Evolutionary conservation across 2,113 vertebrate genomes (phyloP), one percentile per base, ranked within the genome.

Genomic region (Cynocephalus volans): DNA sequence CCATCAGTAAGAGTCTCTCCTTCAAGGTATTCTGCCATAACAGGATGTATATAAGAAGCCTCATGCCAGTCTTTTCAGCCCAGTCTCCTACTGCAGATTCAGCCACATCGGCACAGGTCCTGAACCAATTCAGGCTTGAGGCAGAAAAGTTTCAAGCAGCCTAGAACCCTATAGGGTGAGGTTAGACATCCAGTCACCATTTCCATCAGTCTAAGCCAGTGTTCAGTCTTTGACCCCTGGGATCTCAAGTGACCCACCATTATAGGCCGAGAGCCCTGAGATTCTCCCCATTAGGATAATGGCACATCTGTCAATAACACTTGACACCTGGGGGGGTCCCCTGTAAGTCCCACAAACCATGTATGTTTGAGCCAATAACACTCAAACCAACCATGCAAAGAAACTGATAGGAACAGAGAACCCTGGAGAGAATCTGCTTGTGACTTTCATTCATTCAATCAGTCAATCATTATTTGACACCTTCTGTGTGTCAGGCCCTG

Each of bases 381-480:
- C 28, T 48, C 88, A 56, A 48, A 36, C 24, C 31, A 72, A 54
- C 31, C 18, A 31, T 4, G 50, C 26, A 52, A 31, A 87, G 15
- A 36, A 17, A n/a, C 4, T 23, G 4, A 82, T 4, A 18, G 45
- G 15, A 21, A 18, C 54, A 58, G 52, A 56, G 6, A n/a, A 18
- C 10, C 28, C 62, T 23, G n/a, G 9, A 48, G 5, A 70, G 58
- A n/a, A 23, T 13, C 65, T 65, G 0, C 50, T 23, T 33, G 19
- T 33, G 54, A 54, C 9, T 19, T 14, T 23, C 52, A 28, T 41
- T 45, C 80, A 21, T 36, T 58, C 17, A 3, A 14, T 81, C 7
- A 1, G 3, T 36, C 45, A n/a, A 1, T 36, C 7, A 0, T 90
- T 12, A 36, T 19, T 17, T 56, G 41, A 14, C 1, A 9, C 21